A percentile compares a stretch with the other conserved stretches of the same genome.
phyloP scores from a whole-genome alignment of 2,888 invertebrate genomes.

The Seladonia tumulorum region DNA sequence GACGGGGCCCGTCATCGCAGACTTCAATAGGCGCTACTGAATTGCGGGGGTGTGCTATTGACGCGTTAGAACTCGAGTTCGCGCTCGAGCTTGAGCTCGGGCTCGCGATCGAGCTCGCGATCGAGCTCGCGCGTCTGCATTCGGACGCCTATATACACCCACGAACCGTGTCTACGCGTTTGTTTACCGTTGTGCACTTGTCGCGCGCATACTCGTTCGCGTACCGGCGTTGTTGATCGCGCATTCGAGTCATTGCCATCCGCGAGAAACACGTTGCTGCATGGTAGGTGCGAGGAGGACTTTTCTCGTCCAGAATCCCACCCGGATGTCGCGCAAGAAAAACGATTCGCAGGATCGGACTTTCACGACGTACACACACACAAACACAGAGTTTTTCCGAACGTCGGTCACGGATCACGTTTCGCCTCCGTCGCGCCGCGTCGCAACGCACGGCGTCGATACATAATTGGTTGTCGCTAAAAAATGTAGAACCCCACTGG shows the following conservation, averaged over 20 bases:
- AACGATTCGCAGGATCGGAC: neutral
- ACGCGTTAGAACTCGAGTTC: slow-evolving; percentile 57
- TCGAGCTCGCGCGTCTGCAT: slow-evolving; percentile 29
- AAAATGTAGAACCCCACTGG: slow-evolving; percentile 24
- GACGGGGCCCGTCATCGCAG: slow-evolving; percentile 83
- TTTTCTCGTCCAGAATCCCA: neutral
- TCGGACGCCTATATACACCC: slow-evolving; percentile 15
- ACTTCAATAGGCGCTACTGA: slow-evolving; percentile 81
- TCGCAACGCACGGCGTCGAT: neutral
- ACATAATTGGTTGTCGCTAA: slow-evolving; percentile 26
- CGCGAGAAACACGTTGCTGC: neutral
- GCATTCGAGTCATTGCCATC: slow-evolving; percentile 3
- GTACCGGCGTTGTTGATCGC: slow-evolving; percentile 31
- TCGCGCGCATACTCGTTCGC: slow-evolving; percentile 38
- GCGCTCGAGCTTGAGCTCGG: slow-evolving; percentile 30
- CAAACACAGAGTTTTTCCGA: slow-evolving; percentile 36
- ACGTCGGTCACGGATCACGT: slow-evolving; percentile 19
- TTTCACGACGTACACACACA: neutral
- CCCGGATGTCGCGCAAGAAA: neutral
- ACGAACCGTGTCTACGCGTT: slow-evolving; percentile 32
- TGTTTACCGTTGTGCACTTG: slow-evolving; percentile 40
- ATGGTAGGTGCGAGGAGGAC: neutral
- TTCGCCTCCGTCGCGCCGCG: neutral
- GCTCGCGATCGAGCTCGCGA: slow-evolving; percentile 41
- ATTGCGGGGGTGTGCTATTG: slow-evolving; percentile 78